phyloP scores from a whole-genome alignment of 2,888 invertebrate species.

The Drosophila tanythrix region DNA sequence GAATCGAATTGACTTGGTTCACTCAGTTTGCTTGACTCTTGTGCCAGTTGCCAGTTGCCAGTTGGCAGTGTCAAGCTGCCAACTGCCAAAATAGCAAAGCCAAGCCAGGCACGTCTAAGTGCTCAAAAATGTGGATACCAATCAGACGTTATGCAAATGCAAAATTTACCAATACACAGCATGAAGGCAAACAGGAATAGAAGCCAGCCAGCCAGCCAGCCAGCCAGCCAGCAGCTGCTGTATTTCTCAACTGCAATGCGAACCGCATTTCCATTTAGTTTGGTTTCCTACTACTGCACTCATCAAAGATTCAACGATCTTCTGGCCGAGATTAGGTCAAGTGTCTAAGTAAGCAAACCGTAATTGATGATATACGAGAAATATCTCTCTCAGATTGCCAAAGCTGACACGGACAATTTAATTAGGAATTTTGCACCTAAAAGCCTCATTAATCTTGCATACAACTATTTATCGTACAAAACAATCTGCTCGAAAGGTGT shows the following conservation, averaged over 20 bases:
- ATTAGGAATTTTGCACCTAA: conserved; percentile 38
- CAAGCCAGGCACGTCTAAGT: conserved; percentile 36
- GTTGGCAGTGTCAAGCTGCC: conserved; percentile 41
- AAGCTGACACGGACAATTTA: conserved; percentile 39
- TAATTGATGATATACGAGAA: conserved; percentile 54
- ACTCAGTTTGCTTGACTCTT: conserved; percentile 33
- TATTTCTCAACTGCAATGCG: conserved; percentile 43
- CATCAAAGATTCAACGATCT: conserved; percentile 69
- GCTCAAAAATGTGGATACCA: conserved; percentile 53
- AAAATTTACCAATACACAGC: conserved; percentile 69
- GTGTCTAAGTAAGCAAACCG: conserved; percentile 48
- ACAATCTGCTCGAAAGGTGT: not conserved
- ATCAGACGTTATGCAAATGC: conserved; percentile 76
- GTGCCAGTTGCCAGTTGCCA: conserved; percentile 45
- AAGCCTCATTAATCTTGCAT: conserved; percentile 45
- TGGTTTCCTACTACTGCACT: conserved; percentile 26
- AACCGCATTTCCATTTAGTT: conserved; percentile 75
- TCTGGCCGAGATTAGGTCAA: conserved; percentile 44
- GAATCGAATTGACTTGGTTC: conserved; percentile 23
- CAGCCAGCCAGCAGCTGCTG: conserved; percentile 40
- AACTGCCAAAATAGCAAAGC: conserved; percentile 36
- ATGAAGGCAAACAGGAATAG: conserved; percentile 18
- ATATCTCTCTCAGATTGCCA: conserved; percentile 11
- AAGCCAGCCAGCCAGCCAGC: too few species aligned
- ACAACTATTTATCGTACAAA: not conserved